Percentiles rank a stretch among this genome's conserved stretches.
Conservation (phyloP, 2,888 invertebrate species). For the Melipona beecheii region DNA sequence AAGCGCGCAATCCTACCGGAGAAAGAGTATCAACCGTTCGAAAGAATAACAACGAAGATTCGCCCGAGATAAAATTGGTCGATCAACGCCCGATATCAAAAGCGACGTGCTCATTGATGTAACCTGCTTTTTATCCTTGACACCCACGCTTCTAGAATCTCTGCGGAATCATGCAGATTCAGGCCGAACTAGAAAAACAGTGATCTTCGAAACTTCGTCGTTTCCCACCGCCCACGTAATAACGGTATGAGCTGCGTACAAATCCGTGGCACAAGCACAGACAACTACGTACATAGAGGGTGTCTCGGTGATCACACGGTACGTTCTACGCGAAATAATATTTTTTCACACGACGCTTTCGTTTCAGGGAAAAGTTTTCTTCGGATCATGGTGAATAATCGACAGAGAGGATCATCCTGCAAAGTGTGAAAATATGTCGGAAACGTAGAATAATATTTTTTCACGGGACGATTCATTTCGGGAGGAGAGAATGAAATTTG, state of each 20-base stretch:
- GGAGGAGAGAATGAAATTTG: background rate
- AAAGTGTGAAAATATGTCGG: background rate
- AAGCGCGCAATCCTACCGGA: background rate
- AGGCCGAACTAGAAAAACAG: conserved; percentile 11
- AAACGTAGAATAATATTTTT: background rate
- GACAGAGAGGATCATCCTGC: too few species aligned
- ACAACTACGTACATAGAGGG: background rate
- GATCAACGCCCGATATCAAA: conserved; percentile 17
- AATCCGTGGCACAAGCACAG: conserved; percentile 6
- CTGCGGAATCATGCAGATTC: background rate
- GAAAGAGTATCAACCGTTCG: background rate
- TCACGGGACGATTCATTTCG: too few species aligned
- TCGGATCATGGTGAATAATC: too few species aligned
- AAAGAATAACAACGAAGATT: conserved; percentile 31
- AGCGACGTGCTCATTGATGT: conserved; percentile 1
- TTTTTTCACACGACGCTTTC: background rate
- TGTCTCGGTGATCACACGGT: background rate
- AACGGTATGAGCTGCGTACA: conserved; percentile 59
- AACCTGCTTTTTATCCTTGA: conserved; percentile 30
- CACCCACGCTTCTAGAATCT: conserved; percentile 39
- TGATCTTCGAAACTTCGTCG: conserved; percentile 49
- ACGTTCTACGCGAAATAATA: background rate
- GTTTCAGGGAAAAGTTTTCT: background rate
- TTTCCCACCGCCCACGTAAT: conserved; percentile 52
- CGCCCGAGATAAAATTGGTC: conserved; percentile 17